Evolutionary conservation across 2,113 vertebrate species (phyloP).

Genomic region (Chrysemys picta): DNA sequence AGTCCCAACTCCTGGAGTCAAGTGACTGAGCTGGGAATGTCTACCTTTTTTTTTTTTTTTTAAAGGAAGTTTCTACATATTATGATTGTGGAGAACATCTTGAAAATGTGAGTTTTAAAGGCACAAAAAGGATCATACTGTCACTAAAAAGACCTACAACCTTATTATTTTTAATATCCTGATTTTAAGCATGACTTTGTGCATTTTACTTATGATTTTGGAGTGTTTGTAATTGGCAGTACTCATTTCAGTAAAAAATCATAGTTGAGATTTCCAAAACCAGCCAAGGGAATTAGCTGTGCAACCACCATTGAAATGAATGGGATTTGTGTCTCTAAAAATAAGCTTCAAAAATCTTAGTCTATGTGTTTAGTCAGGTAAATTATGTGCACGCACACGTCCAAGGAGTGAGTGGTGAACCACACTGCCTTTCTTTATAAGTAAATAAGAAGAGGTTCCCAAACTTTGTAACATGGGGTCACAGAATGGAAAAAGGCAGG

Average conservation of each 20-base stretch:
- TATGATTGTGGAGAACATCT: neutral
- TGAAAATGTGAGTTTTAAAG: neutral
- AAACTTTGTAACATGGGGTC: neutral
- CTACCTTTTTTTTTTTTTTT: neutral
- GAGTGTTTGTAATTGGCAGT: neutral
- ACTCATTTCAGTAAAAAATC: neutral
- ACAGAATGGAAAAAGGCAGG: neutral
- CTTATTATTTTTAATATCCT: neutral
- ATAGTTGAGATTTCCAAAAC: neutral
- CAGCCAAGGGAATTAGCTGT: neutral
- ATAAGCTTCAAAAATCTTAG: neutral
- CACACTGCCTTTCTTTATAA: neutral
- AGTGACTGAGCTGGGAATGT: neutral
- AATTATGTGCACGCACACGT: fast-evolving
- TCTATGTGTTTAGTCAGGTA: neutral
- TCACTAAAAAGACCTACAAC: neutral
- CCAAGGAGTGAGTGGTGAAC: neutral
- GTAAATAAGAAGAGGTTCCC: neutral
- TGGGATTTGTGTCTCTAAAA: neutral
- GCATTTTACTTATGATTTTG: neutral
- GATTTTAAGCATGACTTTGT: neutral
- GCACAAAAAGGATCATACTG: neutral
- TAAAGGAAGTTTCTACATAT: neutral
- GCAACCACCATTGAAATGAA: fast-evolving
- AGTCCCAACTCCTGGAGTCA: neutral